Conservation (phyloP, 2,113 vertebrate genomes). For the Cyphomyrus plagiostoma region DNA sequence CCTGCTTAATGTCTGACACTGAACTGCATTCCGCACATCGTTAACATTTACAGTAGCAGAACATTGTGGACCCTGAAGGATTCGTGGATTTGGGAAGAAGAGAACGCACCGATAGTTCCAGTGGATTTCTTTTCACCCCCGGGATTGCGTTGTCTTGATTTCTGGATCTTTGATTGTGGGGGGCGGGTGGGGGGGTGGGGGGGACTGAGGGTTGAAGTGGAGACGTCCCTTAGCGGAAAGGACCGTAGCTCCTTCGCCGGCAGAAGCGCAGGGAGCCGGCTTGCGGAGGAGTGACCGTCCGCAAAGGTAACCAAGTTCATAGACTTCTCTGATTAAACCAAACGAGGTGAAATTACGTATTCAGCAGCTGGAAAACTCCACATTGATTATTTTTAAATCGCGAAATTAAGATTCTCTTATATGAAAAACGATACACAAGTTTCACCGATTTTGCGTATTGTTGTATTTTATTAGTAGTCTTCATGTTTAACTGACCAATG, state of each 20-base stretch:
- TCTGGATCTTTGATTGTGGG: conserved; percentile 46
- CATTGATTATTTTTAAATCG: neutral
- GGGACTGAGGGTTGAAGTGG: conserved; percentile 36
- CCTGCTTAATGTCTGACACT: neutral
- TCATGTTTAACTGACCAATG: neutral
- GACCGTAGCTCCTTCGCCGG: conserved; percentile 47
- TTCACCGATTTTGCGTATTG: neutral
- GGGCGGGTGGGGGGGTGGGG: neutral
- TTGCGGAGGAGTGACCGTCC: conserved; percentile 45
- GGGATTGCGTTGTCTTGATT: conserved; percentile 22
- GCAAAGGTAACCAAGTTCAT: conserved; percentile 55
- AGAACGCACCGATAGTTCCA: conserved; percentile 9
- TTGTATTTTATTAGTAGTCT: neutral
- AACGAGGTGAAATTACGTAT: neutral
- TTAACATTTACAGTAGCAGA: conserved; percentile 18
- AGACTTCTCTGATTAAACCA: neutral
- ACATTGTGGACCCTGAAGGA: conserved; percentile 3
- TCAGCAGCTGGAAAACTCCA: neutral
- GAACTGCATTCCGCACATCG: conserved; percentile 16
- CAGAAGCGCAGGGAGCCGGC: conserved; percentile 51
- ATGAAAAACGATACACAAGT: neutral
- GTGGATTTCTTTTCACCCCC: conserved; percentile 41
- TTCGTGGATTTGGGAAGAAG: conserved; percentile 42
- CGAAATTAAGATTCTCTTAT: neutral
- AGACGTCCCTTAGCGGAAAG: conserved; percentile 42